phyloP scores from a whole-genome alignment of 2,888 invertebrate species.

The Halocaridina rubra region DNA sequence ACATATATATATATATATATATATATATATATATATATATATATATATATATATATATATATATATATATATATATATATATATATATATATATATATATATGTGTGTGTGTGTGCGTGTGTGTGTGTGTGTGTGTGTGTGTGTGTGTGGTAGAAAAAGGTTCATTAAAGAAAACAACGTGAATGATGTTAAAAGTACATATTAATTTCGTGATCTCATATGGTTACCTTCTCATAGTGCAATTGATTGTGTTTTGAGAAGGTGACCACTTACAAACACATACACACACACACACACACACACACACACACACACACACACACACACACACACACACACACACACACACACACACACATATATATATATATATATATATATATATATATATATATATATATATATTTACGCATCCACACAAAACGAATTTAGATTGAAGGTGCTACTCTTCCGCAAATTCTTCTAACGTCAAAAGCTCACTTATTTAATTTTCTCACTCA shows the following conservation, averaged over 20 bases:
- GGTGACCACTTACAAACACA: neutral
- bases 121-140: neutral
- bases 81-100: neutral
- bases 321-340: conserved; percentile 8
- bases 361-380: neutral
- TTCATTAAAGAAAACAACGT: neutral
- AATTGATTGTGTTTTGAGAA: neutral
- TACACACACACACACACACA: conserved; percentile 3
- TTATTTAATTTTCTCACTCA: too few relatives aligned
- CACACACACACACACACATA: neutral
- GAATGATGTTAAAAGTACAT: neutral
- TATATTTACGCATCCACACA: neutral
- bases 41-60: too few relatives aligned
- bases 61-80: neutral
- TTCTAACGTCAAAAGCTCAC: too few relatives aligned
- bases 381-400: neutral
- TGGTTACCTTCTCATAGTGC: neutral
- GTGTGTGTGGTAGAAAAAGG: neutral
- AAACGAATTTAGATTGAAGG: too few relatives aligned
- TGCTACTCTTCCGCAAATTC: too few relatives aligned
- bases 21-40: too few relatives aligned
- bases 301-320: conserved; percentile 3
- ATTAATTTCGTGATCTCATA: neutral
- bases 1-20: too few relatives aligned
- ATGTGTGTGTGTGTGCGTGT: neutral